Evolutionary conservation across 2,113 vertebrate genomes (phyloP).

Genomic region (Hippocampus comes): DNA sequence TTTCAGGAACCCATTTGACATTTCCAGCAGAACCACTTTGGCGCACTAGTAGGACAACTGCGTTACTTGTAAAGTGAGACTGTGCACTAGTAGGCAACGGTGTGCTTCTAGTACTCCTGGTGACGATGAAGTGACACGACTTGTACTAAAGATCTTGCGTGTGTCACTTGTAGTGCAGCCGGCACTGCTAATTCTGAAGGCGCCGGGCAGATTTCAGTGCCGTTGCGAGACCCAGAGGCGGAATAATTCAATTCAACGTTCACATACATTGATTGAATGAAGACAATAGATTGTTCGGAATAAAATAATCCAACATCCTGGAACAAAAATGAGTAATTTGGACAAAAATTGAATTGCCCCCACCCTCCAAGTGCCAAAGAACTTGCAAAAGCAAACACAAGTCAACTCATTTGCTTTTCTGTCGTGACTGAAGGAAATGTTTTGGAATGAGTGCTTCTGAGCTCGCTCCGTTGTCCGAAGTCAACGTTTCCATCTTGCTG

Average conservation of each 20-base stretch:
- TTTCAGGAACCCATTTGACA: too few species aligned
- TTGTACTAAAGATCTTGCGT: too few species aligned
- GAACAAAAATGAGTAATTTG: background rate
- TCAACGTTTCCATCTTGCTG: constrained; percentile 25
- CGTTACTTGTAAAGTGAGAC: too few species aligned
- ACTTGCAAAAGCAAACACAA: background rate
- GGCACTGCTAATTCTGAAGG: too few species aligned
- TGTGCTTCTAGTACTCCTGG: too few species aligned
- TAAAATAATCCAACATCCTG: background rate
- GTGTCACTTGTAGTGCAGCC: too few species aligned
- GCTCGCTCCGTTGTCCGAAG: background rate
- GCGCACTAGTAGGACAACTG: too few species aligned
- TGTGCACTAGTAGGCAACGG: too few species aligned
- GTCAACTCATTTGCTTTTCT: background rate
- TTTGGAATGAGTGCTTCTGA: background rate
- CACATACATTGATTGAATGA: too few species aligned
- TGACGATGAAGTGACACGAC: background rate
- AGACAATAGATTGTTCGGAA: background rate
- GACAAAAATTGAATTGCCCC: background rate
- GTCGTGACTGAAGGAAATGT: background rate
- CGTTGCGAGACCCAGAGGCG: background rate
- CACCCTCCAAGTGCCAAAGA: background rate
- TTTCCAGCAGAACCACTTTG: too few species aligned
- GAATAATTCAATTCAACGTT: background rate
- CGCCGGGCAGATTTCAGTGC: background rate